Base-by-base conservation (phyloP, 2,797 vertebrate species). In the Cynodonichthys magdalenae region DNA sequence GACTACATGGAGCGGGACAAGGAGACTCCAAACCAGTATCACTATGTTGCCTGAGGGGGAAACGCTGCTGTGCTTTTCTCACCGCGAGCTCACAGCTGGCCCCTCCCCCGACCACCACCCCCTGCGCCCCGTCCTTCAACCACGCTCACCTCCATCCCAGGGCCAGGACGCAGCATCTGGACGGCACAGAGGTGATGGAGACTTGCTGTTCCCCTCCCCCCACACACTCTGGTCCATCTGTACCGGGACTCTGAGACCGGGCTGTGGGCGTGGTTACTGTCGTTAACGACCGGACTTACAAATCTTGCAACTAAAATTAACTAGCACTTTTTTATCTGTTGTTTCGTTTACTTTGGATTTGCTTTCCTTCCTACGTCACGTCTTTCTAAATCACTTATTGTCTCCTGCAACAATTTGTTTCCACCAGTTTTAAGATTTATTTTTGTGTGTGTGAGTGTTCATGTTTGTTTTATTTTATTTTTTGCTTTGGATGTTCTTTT, bases 1-100 rank as follows among this genome's bases (percentile, higher is more conserved):
- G 96, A 97, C 92, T 98, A 97, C 88, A 97, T 98, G 96, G 96
- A 98, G 69, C 93, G 95, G 58, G 95, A 98, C 87, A 96, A 95
- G 90, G 96, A 98, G 89, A 98, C 92, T 72, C 95, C 96, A 0
- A 97, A 96, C 84, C 96, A 97, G 88, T 98, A 98, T 91, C 96
- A 96, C 91, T 98, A 98, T 44, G 95, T 98, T 92, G 96, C 96
- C 77, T 98, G 93, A 96, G 49, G 63, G 75, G 75, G 49, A 3
- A 8, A 63, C 34, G 36, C 76, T 17, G 67, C 79, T 54, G 64
- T 71, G 79, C 79, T 84, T 79, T 79, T 54, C 64, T 81, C 75
- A 79, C 73, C 79, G 82, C 73, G 69, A 75, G 81, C 53, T n/a
- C 54, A 75, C 77, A 81, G 79, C 81, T 77, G 80, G 58, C 70